Evolutionary conservation across 2,113 vertebrate genomes (phyloP).

Genomic region (Bos taurus): DNA sequence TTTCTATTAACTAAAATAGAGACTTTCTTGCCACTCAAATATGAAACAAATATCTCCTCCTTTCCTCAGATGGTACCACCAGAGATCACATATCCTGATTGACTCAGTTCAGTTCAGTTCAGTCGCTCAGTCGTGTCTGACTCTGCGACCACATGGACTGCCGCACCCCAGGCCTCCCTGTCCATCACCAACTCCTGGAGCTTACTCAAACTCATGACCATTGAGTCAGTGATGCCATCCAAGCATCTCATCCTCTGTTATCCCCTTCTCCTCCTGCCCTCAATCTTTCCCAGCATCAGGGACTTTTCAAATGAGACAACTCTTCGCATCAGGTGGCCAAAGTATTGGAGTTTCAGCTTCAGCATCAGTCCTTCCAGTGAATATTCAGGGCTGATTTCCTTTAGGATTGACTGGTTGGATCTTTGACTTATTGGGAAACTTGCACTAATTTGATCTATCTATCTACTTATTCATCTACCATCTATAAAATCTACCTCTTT

Average conservation of each 20-base stretch:
- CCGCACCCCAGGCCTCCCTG: neutral
- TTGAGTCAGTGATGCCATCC: neutral
- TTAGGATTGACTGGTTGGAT: neutral
- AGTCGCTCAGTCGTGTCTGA: rapidly evolving
- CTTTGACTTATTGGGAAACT: neutral
- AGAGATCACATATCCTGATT: neutral
- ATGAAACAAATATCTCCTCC: neutral
- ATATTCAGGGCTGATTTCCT: neutral
- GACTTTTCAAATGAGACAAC: neutral
- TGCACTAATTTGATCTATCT: neutral
- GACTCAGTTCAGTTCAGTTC: neutral
- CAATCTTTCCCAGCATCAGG: neutral
- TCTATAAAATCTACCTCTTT: neutral
- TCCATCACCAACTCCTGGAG: neutral
- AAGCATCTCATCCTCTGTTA: neutral
- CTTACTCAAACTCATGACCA: neutral
- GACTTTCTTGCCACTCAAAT: neutral
- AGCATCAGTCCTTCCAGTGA: neutral
- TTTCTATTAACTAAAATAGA: neutral
- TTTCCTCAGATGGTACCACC: neutral
- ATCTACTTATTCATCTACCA: neutral
- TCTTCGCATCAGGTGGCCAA: neutral
- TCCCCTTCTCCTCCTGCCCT: neutral
- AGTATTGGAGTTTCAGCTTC: neutral
- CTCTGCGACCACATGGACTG: neutral